Base-by-base conservation (phyloP, 1,140 invertebrate genomes). In the Laupala kohalensis region DNA sequence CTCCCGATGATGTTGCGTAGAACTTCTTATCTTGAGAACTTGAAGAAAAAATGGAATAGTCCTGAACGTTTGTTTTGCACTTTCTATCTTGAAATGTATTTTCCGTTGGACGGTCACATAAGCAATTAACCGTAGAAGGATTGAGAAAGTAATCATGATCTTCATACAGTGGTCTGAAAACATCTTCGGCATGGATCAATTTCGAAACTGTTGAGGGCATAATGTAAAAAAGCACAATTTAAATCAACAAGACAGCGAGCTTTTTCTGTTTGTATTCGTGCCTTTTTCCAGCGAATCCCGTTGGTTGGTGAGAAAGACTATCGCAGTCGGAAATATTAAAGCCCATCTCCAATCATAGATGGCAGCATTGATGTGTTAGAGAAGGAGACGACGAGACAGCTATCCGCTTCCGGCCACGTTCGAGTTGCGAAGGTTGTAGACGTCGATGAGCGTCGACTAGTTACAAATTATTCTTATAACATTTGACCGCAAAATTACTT, bases 321-420 rank as follows among this genome's bases (percentile, higher is more conserved):
- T n/a, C n/a, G n/a, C n/a, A n/a, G n/a, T n/a, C n/a, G n/a, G n/a
- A n/a, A n/a, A n/a, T n/a, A n/a, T n/a, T n/a, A n/a, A n/a, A n/a
- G n/a, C n/a, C n/a, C n/a, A n/a, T n/a, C n/a, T 27, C 15, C 13
- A 13, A 27, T 23, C 68, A 69, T 23, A 69, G 27, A 30, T 69
- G 19, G 28, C 37, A 19, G 25, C 29, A 27, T 23, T 69, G 23
- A 13, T 69, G 27, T 15, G 69, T 66, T 69, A n/a, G n/a, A n/a
- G n/a, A n/a, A n/a, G n/a, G n/a, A n/a, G n/a, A n/a, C n/a, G 74
- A 53, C 37, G 37, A 53, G 9, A 9, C 37, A 53, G 37, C 37
- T 69, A 72, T 75, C 73, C 73, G 72, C 73, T 76, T 77, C 76
- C 76, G 76, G 76, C 76, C 76, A 77, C 76, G 76, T 77, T 77